Evolutionary conservation across 2,888 invertebrate genomes (phyloP).

Genomic region (Lottia scabra): DNA sequence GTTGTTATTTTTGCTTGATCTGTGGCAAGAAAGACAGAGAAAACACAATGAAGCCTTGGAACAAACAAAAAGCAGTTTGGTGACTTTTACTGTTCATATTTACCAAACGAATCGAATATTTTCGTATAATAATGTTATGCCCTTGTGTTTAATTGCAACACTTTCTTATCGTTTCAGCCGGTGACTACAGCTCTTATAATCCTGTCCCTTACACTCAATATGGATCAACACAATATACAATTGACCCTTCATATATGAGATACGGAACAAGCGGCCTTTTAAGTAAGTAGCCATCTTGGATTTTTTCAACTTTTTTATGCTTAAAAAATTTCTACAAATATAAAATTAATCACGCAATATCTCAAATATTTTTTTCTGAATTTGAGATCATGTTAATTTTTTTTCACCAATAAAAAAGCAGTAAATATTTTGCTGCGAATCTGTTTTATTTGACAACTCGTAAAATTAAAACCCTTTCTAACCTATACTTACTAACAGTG

Average conservation of each 20-base stretch:
- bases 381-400: no score
- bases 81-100: no score
- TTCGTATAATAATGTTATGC: no score
- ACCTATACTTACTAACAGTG: constrained; percentile 3
- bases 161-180: constrained; percentile 11
- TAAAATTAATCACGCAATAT: no score
- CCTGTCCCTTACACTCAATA: constrained; percentile 46
- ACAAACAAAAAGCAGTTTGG: no score
- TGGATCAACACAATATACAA: constrained; percentile 39
- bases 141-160: no score
- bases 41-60: no score
- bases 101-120: no score
- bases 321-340: background rate
- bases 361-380: no score
- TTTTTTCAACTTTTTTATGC: background rate
- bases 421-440: no score
- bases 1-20: background rate
- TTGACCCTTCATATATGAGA: constrained; percentile 41
- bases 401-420: no score
- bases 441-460: no score
- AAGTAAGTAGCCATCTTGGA: constrained; percentile 36
- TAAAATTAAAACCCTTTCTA: background rate
- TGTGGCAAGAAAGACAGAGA: background rate
- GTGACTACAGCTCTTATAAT: constrained; percentile 40
- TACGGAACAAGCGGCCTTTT: constrained; percentile 44